Base-by-base conservation (phyloP, 2,797 vertebrate species). In the Adrianichthys oophorus region DNA sequence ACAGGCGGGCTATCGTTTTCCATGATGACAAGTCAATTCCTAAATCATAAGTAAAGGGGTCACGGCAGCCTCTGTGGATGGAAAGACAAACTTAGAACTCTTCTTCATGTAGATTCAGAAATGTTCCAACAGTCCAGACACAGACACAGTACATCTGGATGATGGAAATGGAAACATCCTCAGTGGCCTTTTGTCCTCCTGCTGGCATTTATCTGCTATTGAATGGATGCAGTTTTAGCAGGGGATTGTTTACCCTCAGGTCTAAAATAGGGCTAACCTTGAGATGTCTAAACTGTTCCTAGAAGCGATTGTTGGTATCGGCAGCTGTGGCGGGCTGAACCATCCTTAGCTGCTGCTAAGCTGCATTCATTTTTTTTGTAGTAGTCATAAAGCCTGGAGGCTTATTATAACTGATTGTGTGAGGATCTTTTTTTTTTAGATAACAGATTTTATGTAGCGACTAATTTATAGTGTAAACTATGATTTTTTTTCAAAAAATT, bases 121-220 rank as follows among this genome's bases (percentile, higher is more conserved):
- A 26, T 32, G 6, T 2, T 48, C 23, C 53, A 24, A 52, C 23
- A 16, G 26, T 29, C 40, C 47, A 4, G n/a, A 4, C 48, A 14
- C 4, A 15, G 19, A 21, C 19, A 21, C 19, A 59, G 12, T 57
- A 24, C 48, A 29, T 59, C 1, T 32, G 41, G 17, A 65, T 19
- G 46, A 49, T 54, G 40, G 48, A 56, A 67, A 55, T 18, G 41
- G 51, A 56, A 68, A 55, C 18, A 18, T 2, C 1, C 19, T 17
- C 24, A 10, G 1, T 16, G 26, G 16, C 52, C 43, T 26, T 50
- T 56, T 47, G n/a, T 46, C 19, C 32, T 46, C 6, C 66, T 63
- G 56, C 54, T 83, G 78, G 74, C 76, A 68, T 74, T 75, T 69
- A 52, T 51, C 48, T 23, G 61, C 59, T 54, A 62, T 48, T 56